Evolutionary conservation across 2,888 invertebrate species (phyloP).

Genomic region (Drosophila mettleri): DNA sequence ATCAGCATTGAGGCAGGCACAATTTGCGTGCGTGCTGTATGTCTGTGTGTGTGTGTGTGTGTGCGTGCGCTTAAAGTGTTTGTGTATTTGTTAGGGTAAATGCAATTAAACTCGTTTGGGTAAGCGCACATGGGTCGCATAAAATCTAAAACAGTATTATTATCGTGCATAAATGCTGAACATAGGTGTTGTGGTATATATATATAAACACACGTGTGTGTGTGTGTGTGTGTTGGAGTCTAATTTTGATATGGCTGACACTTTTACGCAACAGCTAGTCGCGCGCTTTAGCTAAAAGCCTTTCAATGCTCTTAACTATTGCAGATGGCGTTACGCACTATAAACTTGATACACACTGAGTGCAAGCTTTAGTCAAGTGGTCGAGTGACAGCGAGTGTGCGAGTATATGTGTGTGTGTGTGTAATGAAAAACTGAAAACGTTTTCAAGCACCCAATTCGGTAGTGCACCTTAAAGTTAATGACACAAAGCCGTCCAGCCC

Average conservation of each 20-base stretch:
- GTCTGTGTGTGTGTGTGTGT: neutral
- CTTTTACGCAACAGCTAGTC: constrained; percentile 49
- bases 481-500: constrained; percentile 56
- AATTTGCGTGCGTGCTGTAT: no score
- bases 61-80: neutral
- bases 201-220: neutral
- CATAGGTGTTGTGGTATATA: neutral
- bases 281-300: constrained; percentile 71
- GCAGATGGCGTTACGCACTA: constrained; percentile 72
- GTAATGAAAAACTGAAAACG: constrained; percentile 43
- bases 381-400: constrained; percentile 3
- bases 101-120: constrained; percentile 26
- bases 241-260: neutral
- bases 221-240: neutral
- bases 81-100: neutral
- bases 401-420: constrained; percentile 8
- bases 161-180: constrained; percentile 11
- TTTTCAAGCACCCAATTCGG: constrained; percentile 50
- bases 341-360: constrained; percentile 44
- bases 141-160: constrained; percentile 48
- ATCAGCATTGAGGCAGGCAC: constrained; percentile 8
- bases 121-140: constrained; percentile 20
- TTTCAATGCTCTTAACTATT: constrained; percentile 76
- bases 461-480: constrained; percentile 64
- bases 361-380: constrained; percentile 10